These are phyloP conservation scores for Tragelaphus scriptus DNA, from an alignment of 2,113 vertebrate species.

Conservation along the genomic window DNA sequence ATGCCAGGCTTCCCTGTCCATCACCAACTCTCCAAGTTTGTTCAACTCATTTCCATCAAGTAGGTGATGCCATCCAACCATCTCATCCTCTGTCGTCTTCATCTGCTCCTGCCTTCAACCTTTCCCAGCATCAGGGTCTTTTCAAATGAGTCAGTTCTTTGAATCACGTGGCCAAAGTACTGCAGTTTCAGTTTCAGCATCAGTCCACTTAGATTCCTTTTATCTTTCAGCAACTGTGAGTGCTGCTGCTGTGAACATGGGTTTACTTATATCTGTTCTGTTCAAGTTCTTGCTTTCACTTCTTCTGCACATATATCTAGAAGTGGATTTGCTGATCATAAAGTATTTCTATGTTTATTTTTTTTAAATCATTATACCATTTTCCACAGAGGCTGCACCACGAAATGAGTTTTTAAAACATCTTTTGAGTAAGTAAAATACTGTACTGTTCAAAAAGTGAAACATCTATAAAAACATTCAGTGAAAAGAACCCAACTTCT, in stretches of 20 bases:
- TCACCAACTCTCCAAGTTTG: background rate
- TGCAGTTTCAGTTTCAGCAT: background rate
- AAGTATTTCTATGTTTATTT: background rate
- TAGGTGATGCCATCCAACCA: background rate
- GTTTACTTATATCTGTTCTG: background rate
- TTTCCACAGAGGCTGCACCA: background rate
- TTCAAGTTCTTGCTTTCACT: background rate
- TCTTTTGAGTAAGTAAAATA: background rate
- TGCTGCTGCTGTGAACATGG: background rate
- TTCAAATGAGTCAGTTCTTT: background rate
- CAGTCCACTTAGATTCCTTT: background rate
- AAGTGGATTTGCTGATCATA: slow-evolving; percentile 2
- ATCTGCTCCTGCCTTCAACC: background rate
- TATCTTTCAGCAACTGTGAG: background rate
- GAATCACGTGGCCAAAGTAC: background rate
- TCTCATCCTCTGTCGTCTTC: background rate
- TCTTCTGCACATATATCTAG: background rate
- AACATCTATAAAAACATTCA: background rate
- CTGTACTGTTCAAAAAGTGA: background rate
- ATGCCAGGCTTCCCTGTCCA: background rate
- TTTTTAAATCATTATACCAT: background rate
- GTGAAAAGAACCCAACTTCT: background rate
- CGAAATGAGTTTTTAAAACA: background rate
- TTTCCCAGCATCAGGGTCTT: background rate
- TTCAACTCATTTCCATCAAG: background rate